These are phyloP conservation scores for Thaumatotibia leucotreta DNA, from an alignment of 1,140 invertebrate species.

Conservation along the genomic window DNA sequence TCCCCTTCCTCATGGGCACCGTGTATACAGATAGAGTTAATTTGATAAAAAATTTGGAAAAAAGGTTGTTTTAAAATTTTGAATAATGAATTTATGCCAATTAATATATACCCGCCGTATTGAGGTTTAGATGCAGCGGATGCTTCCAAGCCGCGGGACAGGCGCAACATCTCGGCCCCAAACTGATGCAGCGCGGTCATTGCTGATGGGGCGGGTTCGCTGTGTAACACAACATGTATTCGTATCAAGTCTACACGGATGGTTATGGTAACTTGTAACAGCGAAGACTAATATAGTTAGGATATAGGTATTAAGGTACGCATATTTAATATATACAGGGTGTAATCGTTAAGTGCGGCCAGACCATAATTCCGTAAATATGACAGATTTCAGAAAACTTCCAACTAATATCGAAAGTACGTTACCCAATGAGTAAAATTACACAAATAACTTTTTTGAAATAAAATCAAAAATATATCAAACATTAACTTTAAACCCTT, in stretches of 20 bases:
- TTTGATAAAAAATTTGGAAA: not conserved
- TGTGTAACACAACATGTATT: constrained; percentile 63
- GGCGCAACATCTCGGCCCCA: constrained; percentile 88
- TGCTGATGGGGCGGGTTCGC: constrained; percentile 85
- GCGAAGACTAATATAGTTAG: constrained; percentile 14
- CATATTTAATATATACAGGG: too few species aligned
- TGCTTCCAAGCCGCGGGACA: constrained; percentile 85
- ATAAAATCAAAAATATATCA: too few species aligned
- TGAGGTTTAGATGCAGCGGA: constrained; percentile 67
- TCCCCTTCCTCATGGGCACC: too few species aligned
- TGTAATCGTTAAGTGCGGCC: too few species aligned
- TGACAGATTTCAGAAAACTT: too few species aligned
- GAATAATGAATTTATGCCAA: constrained; percentile 52
- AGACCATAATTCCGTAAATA: too few species aligned
- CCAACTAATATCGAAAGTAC: too few species aligned
- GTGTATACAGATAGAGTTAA: too few species aligned
- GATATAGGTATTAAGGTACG: too few species aligned
- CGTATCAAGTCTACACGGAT: constrained; percentile 34
- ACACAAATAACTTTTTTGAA: too few species aligned
- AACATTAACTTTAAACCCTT: too few species aligned
- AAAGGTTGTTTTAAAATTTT: constrained; percentile 21
- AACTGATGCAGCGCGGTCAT: constrained; percentile 89
- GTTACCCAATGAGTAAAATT: too few species aligned
- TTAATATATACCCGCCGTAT: constrained; percentile 58
- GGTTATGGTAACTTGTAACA: constrained; percentile 25